A percentile compares a stretch with the other conserved stretches of the same genome.
phyloP scores from a whole-genome alignment of 2,888 invertebrate species.

The Mactromeris polynyma region DNA sequence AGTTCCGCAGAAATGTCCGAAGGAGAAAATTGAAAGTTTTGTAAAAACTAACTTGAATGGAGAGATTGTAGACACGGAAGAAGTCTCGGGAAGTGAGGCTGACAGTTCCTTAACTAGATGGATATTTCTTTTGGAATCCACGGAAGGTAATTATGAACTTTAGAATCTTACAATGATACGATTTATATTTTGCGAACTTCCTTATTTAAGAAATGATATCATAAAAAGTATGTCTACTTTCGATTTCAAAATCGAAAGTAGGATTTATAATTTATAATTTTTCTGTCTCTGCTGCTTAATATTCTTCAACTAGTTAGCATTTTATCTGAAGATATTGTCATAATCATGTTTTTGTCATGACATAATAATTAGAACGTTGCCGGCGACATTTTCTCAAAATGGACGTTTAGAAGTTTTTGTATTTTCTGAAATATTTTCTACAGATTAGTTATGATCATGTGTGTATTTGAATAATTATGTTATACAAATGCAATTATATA shows the following conservation, averaged over 20 bases:
- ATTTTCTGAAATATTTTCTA: not conserved
- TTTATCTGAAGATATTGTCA: not conserved
- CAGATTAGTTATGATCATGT: too few relatives aligned
- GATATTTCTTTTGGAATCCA: not conserved
- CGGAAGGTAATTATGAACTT: not conserved
- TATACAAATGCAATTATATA: too few relatives aligned
- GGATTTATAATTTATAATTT: not conserved
- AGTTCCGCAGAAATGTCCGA: not conserved
- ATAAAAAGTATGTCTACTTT: not conserved
- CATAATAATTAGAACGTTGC: not conserved
- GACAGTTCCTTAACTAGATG: not conserved
- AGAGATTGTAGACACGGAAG: not conserved
- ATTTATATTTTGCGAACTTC: not conserved
- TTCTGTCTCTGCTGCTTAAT: not conserved
- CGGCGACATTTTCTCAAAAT: not conserved
- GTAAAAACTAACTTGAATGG: not conserved
- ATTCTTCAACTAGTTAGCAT: not conserved
- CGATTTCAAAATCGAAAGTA: slow-evolving; percentile 33
- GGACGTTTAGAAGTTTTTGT: not conserved
- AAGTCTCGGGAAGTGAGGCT: slow-evolving; percentile 18
- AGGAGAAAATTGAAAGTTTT: not conserved
- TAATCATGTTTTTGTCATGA: not conserved
- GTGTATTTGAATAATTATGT: too few relatives aligned
- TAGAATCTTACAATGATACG: not conserved
- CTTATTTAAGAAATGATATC: not conserved